Evolutionary conservation across 2,797 vertebrate species (phyloP), one percentile per base, ranked within the genome.

Genomic region (Apodemus agrarius): DNA sequence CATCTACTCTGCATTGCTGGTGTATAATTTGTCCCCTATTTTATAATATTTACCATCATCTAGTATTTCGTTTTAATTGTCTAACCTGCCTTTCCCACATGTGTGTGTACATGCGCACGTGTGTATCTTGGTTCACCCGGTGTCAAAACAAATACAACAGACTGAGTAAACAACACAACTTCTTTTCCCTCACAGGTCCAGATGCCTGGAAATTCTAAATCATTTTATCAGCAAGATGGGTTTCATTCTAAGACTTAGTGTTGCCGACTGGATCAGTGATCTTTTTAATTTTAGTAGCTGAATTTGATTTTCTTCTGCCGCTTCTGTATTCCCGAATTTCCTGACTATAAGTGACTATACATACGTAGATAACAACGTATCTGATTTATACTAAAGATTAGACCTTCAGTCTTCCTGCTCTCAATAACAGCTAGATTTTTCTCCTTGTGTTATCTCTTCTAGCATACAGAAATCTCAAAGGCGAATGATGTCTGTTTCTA

Each of bases 221-320:
- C 34, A n/a, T 43, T 40, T 84, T 37, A 9, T 37, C 57, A 78
- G 52, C 43, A 34, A 37, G 17, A 7, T 76, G 31, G 12, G 24
- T 87, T 88, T 91, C 43, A 91, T 82, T 83, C 81, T 81, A 57
- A 85, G 49, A 52, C 40, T 34, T 49, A 80, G 93, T 63, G 43
- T 86, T 95, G 75, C 78, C 52, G 43, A 52, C 43, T 31, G 10
- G 40, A 88, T 57, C 69, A 7, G 24, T 88, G n/a, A 59, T 57
- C n/a, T 40, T 43, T 74, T 95, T 92, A 81, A 82, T 95, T 49
- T 52, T 94, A 94, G 92, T 93, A 94, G 84, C 26, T 74, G 91
- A 88, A 74, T 85, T 93, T 78, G 6, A 90, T 96, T 90, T 92
- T 37, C 83, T 31, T 78, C 72, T 79, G 65, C 59, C 59, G 37